Percentiles rank a stretch among this genome's conserved stretches.
phyloP scores from a whole-genome alignment of 2,888 invertebrate genomes.

The Ephialtes manifestator region DNA sequence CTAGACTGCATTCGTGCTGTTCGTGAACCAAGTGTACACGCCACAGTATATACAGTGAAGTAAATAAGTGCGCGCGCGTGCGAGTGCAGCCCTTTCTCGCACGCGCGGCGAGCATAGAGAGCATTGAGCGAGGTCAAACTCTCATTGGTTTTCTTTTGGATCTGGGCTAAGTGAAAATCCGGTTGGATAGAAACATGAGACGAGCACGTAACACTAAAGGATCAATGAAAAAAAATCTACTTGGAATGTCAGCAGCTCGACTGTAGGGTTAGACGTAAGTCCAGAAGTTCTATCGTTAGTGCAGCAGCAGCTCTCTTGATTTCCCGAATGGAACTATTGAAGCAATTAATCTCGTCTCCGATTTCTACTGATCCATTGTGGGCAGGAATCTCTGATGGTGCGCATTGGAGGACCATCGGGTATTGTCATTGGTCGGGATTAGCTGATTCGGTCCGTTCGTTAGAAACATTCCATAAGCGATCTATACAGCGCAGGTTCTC shows the following conservation, averaged over 20 bases:
- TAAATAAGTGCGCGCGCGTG: constrained; percentile 52
- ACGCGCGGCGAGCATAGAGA: constrained; percentile 42
- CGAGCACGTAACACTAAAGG: not conserved
- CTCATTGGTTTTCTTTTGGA: constrained; percentile 52
- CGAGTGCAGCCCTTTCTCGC: constrained; percentile 51
- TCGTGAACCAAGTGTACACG: constrained; percentile 33
- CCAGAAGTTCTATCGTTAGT: not conserved
- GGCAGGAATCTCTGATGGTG: constrained; percentile 39
- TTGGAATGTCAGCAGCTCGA: constrained; percentile 21
- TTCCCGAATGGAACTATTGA: constrained; percentile 70
- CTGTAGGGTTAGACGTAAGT: constrained; percentile 5
- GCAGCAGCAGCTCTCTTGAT: constrained; percentile 34
- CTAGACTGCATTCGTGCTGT: constrained; percentile 58
- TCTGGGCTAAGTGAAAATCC: constrained; percentile 62
- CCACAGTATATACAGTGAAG: constrained; percentile 4
- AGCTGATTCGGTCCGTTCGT: constrained; percentile 74
- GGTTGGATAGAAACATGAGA: constrained; percentile 58
- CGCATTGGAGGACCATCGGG: constrained; percentile 21
- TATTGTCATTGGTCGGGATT: constrained; percentile 74
- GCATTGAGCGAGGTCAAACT: constrained; percentile 45
- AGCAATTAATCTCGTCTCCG: constrained; percentile 70
- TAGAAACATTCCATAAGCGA: constrained; percentile 49
- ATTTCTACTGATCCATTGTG: constrained; percentile 63
- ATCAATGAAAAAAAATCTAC: constrained; percentile 44
- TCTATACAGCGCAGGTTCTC: constrained; percentile 2